Conservation (phyloP, 1,140 invertebrate species). For the Ips nitidus region DNA sequence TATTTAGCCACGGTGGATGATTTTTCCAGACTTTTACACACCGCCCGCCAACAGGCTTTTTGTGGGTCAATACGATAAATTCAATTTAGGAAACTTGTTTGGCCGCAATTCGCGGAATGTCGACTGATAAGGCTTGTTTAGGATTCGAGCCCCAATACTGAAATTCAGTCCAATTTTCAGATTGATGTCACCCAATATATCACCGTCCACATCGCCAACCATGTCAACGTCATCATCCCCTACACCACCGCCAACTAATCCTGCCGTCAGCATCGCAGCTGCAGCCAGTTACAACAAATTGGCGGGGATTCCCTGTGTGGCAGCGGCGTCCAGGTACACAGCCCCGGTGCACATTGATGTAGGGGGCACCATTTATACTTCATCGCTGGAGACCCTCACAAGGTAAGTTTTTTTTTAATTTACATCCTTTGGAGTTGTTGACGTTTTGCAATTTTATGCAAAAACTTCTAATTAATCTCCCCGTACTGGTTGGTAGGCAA, state of each 20-base stretch:
- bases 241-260: slow-evolving; percentile 68
- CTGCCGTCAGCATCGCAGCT: slow-evolving; percentile 65
- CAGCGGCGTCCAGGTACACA: slow-evolving; percentile 86
- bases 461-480: no score
- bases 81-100: no score
- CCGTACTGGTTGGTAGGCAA: no score
- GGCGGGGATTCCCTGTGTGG: slow-evolving; percentile 88
- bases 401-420: slow-evolving; percentile 63
- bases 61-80: neutral
- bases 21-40: neutral
- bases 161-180: slow-evolving; percentile 6
- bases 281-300: slow-evolving; percentile 65
- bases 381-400: slow-evolving; percentile 91
- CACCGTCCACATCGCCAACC: slow-evolving; percentile 68
- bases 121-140: no score
- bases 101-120: no score
- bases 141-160: no score
- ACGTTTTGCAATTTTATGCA: neutral
- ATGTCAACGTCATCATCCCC: slow-evolving; percentile 67
- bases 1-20: neutral
- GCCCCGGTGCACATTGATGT: slow-evolving; percentile 97
- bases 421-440: neutral
- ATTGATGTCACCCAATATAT: slow-evolving; percentile 67
- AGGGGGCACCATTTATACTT: slow-evolving; percentile 95
- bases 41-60: neutral